A percentile compares a stretch with the other conserved stretches of the same genome.
These are phyloP conservation scores for Poecile atricapillus DNA, from an alignment of 2,113 vertebrate species.

Conservation along the genomic window DNA sequence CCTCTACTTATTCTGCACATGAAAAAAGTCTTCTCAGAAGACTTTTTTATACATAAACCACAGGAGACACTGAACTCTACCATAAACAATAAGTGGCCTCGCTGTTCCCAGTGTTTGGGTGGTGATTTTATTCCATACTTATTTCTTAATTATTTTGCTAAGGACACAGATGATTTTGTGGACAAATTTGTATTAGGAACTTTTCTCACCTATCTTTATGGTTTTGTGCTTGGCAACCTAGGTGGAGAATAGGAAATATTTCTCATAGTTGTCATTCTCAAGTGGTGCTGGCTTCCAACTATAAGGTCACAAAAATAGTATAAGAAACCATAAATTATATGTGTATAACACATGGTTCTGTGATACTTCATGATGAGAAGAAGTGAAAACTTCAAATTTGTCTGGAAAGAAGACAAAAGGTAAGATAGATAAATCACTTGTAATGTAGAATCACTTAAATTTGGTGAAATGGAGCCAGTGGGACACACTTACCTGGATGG, in stretches of 20 bases:
- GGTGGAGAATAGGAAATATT: background rate
- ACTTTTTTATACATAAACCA: background rate
- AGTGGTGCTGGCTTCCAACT: background rate
- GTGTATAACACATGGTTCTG: background rate
- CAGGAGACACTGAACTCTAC: background rate
- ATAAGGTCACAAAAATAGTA: background rate
- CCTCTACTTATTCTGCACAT: background rate
- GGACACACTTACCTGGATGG: background rate
- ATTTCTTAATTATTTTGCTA: background rate
- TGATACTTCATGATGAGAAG: background rate
- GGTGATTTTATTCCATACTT: background rate
- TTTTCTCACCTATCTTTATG: background rate
- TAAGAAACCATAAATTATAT: background rate
- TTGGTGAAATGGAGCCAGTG: background rate
- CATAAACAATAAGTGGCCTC: background rate
- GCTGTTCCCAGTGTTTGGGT: background rate
- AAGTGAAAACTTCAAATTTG: background rate
- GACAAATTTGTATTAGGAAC: background rate
- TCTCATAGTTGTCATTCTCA: background rate
- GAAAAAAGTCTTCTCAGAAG: background rate
- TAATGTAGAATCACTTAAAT: background rate
- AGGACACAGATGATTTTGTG: background rate
- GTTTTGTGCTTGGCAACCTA: background rate
- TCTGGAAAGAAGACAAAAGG: background rate
- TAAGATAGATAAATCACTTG: background rate